A percentile compares a stretch with the other conserved stretches of the same genome.
Evolutionary conservation across 2,113 vertebrate genomes (phyloP).

Genomic region (Microcebus lehilahytsara): DNA sequence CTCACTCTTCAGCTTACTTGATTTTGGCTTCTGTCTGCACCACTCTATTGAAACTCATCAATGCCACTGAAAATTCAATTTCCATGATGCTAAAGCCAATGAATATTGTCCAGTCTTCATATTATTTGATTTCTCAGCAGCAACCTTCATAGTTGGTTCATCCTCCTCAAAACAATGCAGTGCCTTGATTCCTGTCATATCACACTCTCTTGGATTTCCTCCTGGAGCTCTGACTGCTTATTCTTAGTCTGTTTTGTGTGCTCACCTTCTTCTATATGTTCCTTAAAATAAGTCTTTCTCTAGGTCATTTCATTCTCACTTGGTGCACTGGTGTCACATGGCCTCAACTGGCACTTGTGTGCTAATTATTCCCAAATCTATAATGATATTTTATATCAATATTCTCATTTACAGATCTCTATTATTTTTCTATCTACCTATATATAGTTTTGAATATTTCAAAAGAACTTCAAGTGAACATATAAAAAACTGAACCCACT

Average conservation of each 20-base stretch:
- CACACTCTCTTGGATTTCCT: background rate
- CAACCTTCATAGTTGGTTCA: background rate
- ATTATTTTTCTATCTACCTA: background rate
- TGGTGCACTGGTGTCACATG: background rate
- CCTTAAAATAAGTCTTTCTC: background rate
- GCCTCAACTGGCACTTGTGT: background rate
- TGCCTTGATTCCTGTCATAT: background rate
- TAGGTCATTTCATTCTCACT: background rate
- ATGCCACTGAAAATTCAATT: background rate
- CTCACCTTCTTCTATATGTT: background rate
- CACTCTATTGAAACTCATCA: background rate
- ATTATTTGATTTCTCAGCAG: background rate
- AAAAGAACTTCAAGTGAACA: background rate
- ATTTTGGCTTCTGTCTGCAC: background rate
- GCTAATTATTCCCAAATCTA: background rate
- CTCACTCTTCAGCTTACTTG: background rate
- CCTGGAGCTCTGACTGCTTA: background rate
- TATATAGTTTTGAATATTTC: background rate
- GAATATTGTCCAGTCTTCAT: background rate
- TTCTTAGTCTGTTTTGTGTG: background rate
- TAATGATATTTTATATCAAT: background rate
- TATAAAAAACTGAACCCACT: background rate
- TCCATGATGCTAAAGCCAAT: background rate
- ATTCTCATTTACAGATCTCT: background rate
- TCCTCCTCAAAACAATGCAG: background rate